Base-by-base conservation (phyloP, 2,888 invertebrate genomes). In the Syrista parreyssii region DNA sequence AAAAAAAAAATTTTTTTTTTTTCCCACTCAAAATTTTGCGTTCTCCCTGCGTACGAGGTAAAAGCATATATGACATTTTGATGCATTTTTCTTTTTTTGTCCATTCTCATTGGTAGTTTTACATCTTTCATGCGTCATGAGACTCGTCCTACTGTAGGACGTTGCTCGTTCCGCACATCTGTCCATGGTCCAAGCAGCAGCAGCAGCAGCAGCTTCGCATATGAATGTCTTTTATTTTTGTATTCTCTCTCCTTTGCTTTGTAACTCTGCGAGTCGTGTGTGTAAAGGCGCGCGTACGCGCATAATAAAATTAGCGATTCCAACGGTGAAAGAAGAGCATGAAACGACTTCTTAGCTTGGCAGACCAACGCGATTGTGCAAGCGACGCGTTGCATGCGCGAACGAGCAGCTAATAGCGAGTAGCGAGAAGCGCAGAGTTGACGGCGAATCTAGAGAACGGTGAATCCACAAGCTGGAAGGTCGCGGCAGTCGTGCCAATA, bases 211-310 rank as follows among this genome's bases (percentile, higher is more conserved):
- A n/a, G 69, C 11, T 12, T 33, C 12, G 15, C 1, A 31, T 3
- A 9, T 3, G 31, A 4, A 12, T 69, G 2, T 69, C 30, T 71
- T 71, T 71, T 71, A n/a, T 33, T 12, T 31, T 31, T 30, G 12
- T 12, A 32, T 30, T 71, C 9, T 31, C 30, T 32, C 32, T 73
- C 23, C 32, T 33, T 36, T 31, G 15, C 76, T 76, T 11, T 11
- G 15, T 32, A 69, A 69, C 69, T 30, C 31, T 82, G 82, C 78
- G 79, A 82, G 82, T 74, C 80, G 15, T 23, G 40, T 23, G 23
- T 23, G 35, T 12, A 12, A 11, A 35, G 1, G 34, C 34, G 15
- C 40, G 40, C 69, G 32, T 12, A 32, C 12, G 32, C 32, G 71
- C 71, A 32, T 11, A 30, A 71, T 31, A 31, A 33, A 71, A 12